These are phyloP conservation scores for Diachrysia chrysitis DNA, from an alignment of 2,888 invertebrate genomes.

Conservation along the genomic window DNA sequence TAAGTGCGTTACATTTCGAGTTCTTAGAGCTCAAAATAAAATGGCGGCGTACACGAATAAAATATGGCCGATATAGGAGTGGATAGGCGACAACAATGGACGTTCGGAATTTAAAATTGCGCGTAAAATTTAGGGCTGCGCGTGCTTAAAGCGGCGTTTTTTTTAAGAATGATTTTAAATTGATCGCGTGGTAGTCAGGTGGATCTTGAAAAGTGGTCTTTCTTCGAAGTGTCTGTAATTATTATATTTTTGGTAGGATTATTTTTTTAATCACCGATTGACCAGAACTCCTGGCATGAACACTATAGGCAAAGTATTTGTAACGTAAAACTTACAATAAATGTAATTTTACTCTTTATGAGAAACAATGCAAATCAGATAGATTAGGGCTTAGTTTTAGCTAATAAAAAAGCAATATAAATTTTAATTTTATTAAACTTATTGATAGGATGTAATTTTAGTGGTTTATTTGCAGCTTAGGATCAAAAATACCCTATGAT, in stretches of 20 bases:
- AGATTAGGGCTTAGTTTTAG: too few relatives aligned
- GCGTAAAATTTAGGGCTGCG: constrained; percentile 78
- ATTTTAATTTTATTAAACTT: too few relatives aligned
- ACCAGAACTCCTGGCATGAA: too few relatives aligned
- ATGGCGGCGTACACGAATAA: constrained; percentile 71
- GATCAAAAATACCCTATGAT: too few relatives aligned
- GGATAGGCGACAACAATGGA: constrained; percentile 83
- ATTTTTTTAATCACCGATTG: too few relatives aligned
- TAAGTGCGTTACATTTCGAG: constrained; percentile 41
- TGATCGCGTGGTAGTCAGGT: constrained; percentile 34
- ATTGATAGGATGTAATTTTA: too few relatives aligned
- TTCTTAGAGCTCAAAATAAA: constrained; percentile 55
- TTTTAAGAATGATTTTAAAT: constrained; percentile 28
- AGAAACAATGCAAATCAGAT: too few relatives aligned
- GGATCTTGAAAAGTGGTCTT: constrained; percentile 19
- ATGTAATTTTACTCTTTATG: too few relatives aligned
- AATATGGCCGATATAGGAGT: constrained; percentile 78
- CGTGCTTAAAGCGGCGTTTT: constrained; percentile 28
- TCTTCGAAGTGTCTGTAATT: constrained; percentile 17
- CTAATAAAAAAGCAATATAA: too few relatives aligned
- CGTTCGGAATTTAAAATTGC: constrained; percentile 84
- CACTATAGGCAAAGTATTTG: too few relatives aligned
- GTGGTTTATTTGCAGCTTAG: too few relatives aligned
- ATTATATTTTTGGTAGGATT: background rate
- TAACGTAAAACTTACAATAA: too few relatives aligned